phyloP scores from a whole-genome alignment of 2,888 invertebrate species.

The Cheilosia vulpina region DNA sequence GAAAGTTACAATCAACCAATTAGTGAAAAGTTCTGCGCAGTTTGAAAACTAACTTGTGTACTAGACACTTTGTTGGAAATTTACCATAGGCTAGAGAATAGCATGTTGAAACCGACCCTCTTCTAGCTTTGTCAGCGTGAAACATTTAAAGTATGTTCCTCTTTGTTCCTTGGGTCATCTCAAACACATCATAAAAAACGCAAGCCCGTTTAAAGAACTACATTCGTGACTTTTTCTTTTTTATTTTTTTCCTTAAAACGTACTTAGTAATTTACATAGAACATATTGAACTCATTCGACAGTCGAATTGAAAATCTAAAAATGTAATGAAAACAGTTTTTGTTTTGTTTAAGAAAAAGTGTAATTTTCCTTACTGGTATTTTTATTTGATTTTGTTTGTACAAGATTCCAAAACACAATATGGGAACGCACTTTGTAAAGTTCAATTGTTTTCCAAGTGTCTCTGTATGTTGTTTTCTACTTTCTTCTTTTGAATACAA shows the following conservation, averaged over 20 bases:
- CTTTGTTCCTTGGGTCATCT: too few species aligned
- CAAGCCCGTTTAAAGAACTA: not conserved
- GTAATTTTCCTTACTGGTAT: constrained; percentile 21
- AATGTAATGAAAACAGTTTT: constrained; percentile 8
- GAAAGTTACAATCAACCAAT: too few species aligned
- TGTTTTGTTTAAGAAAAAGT: constrained; percentile 33
- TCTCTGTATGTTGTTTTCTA: constrained; percentile 6
- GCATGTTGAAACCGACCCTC: too few species aligned
- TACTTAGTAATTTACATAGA: constrained; percentile 33
- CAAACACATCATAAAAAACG: too few species aligned
- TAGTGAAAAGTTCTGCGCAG: too few species aligned
- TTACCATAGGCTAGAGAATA: too few species aligned
- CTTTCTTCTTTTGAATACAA: constrained; percentile 25
- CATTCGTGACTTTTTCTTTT: constrained; percentile 33
- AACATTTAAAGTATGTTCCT: too few species aligned
- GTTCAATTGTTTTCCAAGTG: constrained; percentile 16
- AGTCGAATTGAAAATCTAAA: constrained; percentile 24
- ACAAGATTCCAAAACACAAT: constrained; percentile 59
- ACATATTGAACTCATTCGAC: not conserved
- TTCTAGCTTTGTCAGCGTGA: too few species aligned
- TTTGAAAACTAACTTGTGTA: too few species aligned
- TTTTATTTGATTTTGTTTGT: constrained; percentile 44
- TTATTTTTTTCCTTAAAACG: constrained; percentile 51
- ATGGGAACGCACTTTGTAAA: constrained; percentile 30
- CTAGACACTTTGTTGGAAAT: too few species aligned